phyloP scores from a whole-genome alignment of 2,113 vertebrate species.

The Neopipo cinnamomea region DNA sequence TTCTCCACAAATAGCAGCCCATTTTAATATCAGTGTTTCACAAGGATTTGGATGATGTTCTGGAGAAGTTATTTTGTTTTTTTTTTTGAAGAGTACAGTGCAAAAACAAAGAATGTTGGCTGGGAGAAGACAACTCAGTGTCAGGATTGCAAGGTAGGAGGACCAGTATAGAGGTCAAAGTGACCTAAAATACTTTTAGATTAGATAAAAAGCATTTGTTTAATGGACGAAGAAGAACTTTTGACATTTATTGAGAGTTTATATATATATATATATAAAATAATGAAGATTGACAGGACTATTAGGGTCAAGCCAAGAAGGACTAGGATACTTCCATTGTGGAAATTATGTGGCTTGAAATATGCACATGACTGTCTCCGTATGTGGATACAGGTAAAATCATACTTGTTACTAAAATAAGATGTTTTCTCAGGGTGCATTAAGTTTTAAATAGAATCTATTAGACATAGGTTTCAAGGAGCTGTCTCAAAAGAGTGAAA shows the following conservation, averaged over 20 bases:
- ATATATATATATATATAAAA: not conserved
- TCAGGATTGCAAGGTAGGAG: not conserved
- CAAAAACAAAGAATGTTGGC: not conserved
- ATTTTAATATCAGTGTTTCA: not conserved
- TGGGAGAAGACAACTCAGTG: not conserved
- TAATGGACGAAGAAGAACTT: not conserved
- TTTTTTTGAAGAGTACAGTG: not conserved
- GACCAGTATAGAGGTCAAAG: not conserved
- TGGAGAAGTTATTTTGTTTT: not conserved
- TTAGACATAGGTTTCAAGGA: not conserved
- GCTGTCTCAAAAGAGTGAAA: not conserved
- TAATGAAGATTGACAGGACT: not conserved
- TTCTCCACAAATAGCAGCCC: not conserved
- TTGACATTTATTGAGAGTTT: not conserved
- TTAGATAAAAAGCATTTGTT: not conserved
- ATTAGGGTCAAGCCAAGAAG: not conserved
- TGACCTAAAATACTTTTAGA: not conserved
- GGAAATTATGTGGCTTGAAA: not conserved
- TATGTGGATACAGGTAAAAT: not conserved
- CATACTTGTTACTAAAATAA: not conserved
- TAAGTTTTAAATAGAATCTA: not conserved
- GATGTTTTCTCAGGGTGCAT: not conserved
- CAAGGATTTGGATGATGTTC: not conserved
- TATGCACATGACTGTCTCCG: not conserved
- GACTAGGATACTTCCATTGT: not conserved